Evolutionary conservation across 2,113 vertebrate genomes (phyloP).

Genomic region (Rafetus swinhoei): DNA sequence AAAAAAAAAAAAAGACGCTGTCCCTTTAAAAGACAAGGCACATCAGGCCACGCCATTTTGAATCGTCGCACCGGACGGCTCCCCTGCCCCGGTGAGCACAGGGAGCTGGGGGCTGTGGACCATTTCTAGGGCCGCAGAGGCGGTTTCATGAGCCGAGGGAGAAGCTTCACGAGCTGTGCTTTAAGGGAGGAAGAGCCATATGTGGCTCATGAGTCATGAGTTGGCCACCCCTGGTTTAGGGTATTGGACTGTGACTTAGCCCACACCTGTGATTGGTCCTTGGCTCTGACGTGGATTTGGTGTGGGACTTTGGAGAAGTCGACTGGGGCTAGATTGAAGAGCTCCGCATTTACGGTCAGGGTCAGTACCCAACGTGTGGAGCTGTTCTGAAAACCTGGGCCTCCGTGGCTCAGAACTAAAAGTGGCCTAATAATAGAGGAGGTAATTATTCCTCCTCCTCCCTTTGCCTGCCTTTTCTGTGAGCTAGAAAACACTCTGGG

Average conservation of each 20-base stretch:
- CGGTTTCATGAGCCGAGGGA: too few relatives aligned
- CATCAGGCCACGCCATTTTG: too few relatives aligned
- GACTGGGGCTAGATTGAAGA: background rate
- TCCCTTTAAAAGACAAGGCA: too few relatives aligned
- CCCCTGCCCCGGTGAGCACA: too few relatives aligned
- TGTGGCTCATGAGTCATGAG: too few relatives aligned
- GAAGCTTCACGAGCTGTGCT: too few relatives aligned
- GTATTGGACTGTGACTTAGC: background rate
- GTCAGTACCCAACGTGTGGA: background rate
- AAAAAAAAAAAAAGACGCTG: too few relatives aligned
- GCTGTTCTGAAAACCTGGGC: background rate
- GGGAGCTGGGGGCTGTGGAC: too few relatives aligned
- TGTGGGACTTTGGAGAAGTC: background rate
- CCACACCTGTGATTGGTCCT: background rate
- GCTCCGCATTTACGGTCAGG: background rate
- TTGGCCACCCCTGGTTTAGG: too few relatives aligned
- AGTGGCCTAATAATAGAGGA: rapidly evolving
- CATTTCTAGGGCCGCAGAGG: too few relatives aligned
- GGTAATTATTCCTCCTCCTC: background rate
- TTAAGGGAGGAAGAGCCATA: too few relatives aligned
- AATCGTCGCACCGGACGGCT: too few relatives aligned
- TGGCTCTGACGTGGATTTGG: background rate
- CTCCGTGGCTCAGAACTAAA: background rate
- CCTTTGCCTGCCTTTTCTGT: background rate
- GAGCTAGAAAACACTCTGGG: background rate